Evolutionary conservation across 1,140 invertebrate species (phyloP), one percentile per base, ranked within the genome.

Genomic region (Steinernema khuongi): DNA sequence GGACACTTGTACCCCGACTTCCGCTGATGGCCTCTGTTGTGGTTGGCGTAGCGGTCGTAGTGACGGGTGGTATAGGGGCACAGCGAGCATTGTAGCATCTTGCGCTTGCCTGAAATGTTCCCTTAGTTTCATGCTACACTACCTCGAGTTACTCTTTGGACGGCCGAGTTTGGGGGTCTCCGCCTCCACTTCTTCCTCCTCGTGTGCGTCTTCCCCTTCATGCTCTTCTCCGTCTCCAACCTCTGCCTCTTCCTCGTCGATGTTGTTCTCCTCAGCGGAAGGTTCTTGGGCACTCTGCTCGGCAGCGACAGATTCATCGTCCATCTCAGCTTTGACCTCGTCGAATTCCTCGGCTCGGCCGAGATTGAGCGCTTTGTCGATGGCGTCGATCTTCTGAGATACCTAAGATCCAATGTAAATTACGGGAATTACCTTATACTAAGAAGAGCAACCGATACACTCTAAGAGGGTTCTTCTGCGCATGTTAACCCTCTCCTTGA

Each of bases 361-460:
- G 50, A 26, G 22, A 60, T 60, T 60, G 4, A 60, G 22, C 11
- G 50, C 50, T 60, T 60, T 60, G 50, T 60, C 50, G 50, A 60
- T 60, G 4, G 50, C 50, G 19, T 60, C 50, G 19, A 60, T 60
- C 50, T 60, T 60, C 11, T 14, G 50, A 60, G 50, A 7, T 4
- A 14, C 7, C 50, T 41, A 41, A 41, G n/a, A n/a, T n/a, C n/a
- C n/a, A n/a, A n/a, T n/a, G n/a, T n/a, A n/a, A n/a, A n/a, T n/a
- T n/a, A n/a, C n/a, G n/a, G n/a, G n/a, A n/a, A n/a, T n/a, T n/a
- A n/a, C n/a, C n/a, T n/a, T n/a, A n/a, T n/a, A n/a, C n/a, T n/a
- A n/a, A n/a, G n/a, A n/a, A n/a, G n/a, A n/a, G n/a, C n/a, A n/a
- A n/a, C n/a, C n/a, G n/a, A n/a, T n/a, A n/a, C n/a, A n/a, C n/a